These are phyloP conservation scores for Drosophila quadrilineata DNA, from an alignment of 1,140 invertebrate species.

Conservation along the genomic window DNA sequence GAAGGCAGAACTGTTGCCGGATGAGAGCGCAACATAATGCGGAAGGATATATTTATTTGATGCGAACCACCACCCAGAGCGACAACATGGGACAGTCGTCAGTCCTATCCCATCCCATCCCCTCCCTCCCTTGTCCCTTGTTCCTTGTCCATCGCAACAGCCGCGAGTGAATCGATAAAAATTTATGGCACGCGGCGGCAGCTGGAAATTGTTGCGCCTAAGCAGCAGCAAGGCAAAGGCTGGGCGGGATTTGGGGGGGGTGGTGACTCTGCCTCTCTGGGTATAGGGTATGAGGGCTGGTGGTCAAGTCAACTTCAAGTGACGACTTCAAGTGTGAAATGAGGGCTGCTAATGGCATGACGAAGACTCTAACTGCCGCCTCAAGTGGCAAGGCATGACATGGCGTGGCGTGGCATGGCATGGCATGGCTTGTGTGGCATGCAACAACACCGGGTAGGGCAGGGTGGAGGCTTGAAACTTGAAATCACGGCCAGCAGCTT, in stretches of 20 bases:
- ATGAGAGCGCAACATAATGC: conserved; percentile 73
- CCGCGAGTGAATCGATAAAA: conserved; percentile 57
- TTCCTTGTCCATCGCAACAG: too few relatives aligned
- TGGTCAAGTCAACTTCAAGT: conserved; percentile 70
- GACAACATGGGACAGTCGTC: too few relatives aligned
- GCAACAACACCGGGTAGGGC: not conserved
- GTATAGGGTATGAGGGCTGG: too few relatives aligned
- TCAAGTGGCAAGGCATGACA: conserved; percentile 17
- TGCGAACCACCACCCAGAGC: conserved; percentile 47
- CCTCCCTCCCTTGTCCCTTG: too few relatives aligned
- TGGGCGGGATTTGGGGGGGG: not conserved
- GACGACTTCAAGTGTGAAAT: conserved; percentile 58
- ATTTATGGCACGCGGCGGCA: conserved; percentile 75
- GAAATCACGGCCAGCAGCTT: conserved; percentile 67
- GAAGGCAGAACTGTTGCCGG: conserved; percentile 59
- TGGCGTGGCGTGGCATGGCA: conserved; percentile 2
- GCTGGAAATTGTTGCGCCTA: conserved; percentile 70
- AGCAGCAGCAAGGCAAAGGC: not conserved
- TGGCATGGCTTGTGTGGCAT: not conserved
- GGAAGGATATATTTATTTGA: conserved; percentile 77
- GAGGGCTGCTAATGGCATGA: conserved; percentile 69
- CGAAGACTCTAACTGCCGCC: conserved; percentile 7
- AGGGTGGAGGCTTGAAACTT: not conserved
- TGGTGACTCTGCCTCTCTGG: not conserved
- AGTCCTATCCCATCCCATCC: too few relatives aligned